A percentile compares a stretch with the other conserved stretches of the same genome.
Evolutionary conservation across 2,888 invertebrate genomes (phyloP).

Genomic region (Sphaerophoria rueppellii): DNA sequence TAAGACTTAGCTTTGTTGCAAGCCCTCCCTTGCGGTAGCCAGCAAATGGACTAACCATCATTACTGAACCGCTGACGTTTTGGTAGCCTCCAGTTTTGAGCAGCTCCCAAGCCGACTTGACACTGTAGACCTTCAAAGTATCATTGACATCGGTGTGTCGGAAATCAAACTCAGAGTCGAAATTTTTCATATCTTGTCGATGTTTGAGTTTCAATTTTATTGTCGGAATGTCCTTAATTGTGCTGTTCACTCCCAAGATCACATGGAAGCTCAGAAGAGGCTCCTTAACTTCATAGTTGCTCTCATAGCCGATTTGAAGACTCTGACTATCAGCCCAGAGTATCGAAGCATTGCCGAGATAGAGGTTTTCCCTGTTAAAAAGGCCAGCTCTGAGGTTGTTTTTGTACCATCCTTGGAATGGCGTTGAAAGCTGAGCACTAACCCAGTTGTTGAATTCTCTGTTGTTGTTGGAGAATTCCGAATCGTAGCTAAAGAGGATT

Average conservation of each 20-base stretch:
- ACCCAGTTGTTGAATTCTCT: constrained; percentile 79
- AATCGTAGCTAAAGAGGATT: constrained; percentile 81
- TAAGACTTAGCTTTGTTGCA: constrained; percentile 86
- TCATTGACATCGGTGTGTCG: constrained; percentile 82
- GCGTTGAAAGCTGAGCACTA: constrained; percentile 83
- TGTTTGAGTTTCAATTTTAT: constrained; percentile 84
- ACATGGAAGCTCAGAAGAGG: constrained; percentile 83
- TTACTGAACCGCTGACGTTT: constrained; percentile 85
- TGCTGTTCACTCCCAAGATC: constrained; percentile 84
- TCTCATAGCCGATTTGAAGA: constrained; percentile 84
- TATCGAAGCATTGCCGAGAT: constrained; percentile 83
- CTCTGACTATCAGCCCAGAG: constrained; percentile 85
- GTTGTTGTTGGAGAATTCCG: constrained; percentile 78
- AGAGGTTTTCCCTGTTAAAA: constrained; percentile 82
- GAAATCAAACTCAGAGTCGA: constrained; percentile 83
- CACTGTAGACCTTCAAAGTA: constrained; percentile 84
- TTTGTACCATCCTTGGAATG: constrained; percentile 84
- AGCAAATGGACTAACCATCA: constrained; percentile 87
- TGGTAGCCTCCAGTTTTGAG: constrained; percentile 83
- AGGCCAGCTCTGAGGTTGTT: constrained; percentile 83
- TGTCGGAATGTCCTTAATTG: constrained; percentile 84
- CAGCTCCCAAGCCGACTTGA: constrained; percentile 88
- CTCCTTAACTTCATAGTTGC: constrained; percentile 82
- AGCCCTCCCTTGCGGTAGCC: constrained; percentile 88
- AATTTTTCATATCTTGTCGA: constrained; percentile 82